A percentile compares a stretch with the other conserved stretches of the same genome.
These are phyloP conservation scores for Lycocerus yunnanus DNA, from an alignment of 2,888 invertebrate species.

Conservation along the genomic window DNA sequence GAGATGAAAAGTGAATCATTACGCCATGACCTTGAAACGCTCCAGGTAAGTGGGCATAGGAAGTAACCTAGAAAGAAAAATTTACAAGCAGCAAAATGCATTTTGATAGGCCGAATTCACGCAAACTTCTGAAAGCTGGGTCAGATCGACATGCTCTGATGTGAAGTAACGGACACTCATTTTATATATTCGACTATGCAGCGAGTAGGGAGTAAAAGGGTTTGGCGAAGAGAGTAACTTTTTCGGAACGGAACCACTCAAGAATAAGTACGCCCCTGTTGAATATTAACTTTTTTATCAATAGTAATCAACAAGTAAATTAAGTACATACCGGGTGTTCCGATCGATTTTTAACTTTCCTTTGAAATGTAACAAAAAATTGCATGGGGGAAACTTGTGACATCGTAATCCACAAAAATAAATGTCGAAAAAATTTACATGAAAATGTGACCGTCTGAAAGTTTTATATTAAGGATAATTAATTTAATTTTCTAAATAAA, in stretches of 20 bases:
- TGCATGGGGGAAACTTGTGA: background rate
- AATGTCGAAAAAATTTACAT: background rate
- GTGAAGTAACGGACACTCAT: background rate
- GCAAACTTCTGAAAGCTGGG: background rate
- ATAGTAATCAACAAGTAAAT: background rate
- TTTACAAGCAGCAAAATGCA: background rate
- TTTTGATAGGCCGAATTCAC: background rate
- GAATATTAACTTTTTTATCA: background rate
- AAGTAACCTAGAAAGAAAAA: background rate
- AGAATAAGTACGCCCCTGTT: background rate
- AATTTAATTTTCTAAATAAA: background rate
- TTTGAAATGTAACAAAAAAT: background rate
- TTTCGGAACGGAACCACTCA: background rate
- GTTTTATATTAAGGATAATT: background rate
- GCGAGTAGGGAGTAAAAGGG: background rate
- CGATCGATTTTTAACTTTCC: background rate
- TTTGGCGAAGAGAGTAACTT: background rate
- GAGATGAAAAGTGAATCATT: slow-evolving; percentile 3
- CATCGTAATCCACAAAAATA: background rate
- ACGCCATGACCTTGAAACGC: slow-evolving; percentile 4
- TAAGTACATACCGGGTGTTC: background rate
- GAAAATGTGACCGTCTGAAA: background rate
- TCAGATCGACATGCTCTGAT: background rate
- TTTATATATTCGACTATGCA: too few relatives aligned
- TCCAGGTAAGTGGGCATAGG: background rate